These are phyloP conservation scores for Diplolepis rosae DNA, from an alignment of 2,888 invertebrate species.

Conservation along the genomic window DNA sequence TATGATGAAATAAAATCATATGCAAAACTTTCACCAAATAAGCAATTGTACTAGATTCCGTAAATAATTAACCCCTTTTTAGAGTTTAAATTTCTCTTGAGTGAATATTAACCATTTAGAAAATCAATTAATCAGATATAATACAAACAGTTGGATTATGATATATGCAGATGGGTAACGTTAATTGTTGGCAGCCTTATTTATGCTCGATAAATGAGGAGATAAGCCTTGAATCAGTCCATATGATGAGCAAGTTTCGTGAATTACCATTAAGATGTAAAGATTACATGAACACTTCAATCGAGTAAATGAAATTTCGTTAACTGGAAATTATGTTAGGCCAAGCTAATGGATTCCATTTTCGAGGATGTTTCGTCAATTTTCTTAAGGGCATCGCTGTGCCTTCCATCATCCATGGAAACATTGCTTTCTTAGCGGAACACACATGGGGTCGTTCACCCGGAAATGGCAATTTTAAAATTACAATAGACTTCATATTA, in stretches of 20 bases:
- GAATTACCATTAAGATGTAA: constrained; percentile 42
- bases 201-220: constrained; percentile 44
- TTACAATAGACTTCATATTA: not conserved
- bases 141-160: constrained; percentile 37
- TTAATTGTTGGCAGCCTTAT: constrained; percentile 38
- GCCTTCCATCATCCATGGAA: constrained; percentile 1
- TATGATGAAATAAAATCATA: no score
- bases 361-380: not conserved
- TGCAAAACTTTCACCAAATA: no score
- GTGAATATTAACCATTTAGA: not conserved
- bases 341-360: not conserved
- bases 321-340: not conserved
- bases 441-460: not conserved
- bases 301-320: not conserved
- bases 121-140: constrained; percentile 43
- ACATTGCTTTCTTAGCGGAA: not conserved
- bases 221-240: constrained; percentile 39
- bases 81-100: not conserved
- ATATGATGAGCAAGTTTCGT: constrained; percentile 41
- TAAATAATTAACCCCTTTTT: no score
- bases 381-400: not conserved
- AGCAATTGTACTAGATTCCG: no score
- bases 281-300: not conserved
- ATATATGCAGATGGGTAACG: constrained; percentile 42
- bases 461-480: constrained; percentile 3